Evolutionary conservation across 1,140 invertebrate species (phyloP), one percentile per base, ranked within the genome.

Genomic region (Brachionus koreanus): DNA sequence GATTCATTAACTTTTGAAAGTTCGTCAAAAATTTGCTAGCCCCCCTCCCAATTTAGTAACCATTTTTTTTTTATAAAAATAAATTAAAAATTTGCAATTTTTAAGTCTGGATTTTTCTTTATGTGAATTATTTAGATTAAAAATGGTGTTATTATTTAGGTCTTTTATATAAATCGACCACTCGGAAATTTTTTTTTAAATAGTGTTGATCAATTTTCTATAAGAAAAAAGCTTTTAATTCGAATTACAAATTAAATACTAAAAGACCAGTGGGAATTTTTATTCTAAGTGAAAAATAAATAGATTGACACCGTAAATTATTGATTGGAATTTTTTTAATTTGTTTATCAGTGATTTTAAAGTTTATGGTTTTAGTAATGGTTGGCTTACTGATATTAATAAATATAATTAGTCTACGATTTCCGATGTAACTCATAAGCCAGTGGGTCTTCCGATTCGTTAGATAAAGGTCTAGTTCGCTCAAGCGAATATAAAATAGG

Each of bases 1-100:
- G 65, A 69, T 69, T 69, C 65, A 69, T 69, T 69, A 69, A 69
- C 65, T 69, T 65, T n/a, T 33, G 33, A 65, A 65, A 33, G 12
- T 65, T 65, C 25, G 63, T 65, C 63, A 57, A 57, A 57, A 57
- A 9, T 23, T 9, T 57, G 10, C 63, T 35, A 65, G 52, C 13
- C 63, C 63, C 33, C 33, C 33, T 33, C 13, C 25, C 33, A 33
- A 33, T 65, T 65, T 65, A 33, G 13, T 33, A n/a, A n/a, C 37
- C 37, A 39, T 69, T 69, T 69, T 69, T 69, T 69, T 16, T 46
- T 46, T 10, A 46, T 12, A 46, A 33, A 65, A 65, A 12, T 39
- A 69, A 69, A 69, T 69, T 69, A 37, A 37, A n/a, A 69, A 39
- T 69, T 69, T 57, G 16, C 16, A 57, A 57, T 57, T 57, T 57